Evolutionary conservation across 2,888 invertebrate species (phyloP).

Genomic region (Epiblema foenella): DNA sequence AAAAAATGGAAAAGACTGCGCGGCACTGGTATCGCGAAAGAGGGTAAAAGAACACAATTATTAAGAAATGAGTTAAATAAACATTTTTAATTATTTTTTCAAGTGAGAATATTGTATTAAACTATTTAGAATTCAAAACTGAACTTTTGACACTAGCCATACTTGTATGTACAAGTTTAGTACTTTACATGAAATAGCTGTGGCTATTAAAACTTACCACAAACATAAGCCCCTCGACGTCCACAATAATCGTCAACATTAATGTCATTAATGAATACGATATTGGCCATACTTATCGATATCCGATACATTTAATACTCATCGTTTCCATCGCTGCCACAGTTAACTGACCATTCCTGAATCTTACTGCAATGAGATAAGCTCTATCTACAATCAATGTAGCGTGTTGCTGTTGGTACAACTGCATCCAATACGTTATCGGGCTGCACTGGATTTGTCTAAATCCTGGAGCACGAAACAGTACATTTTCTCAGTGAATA

Average conservation of each 20-base stretch:
- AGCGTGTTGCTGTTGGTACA: conserved; percentile 51
- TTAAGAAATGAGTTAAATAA: too few species aligned
- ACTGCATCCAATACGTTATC: conserved; percentile 78
- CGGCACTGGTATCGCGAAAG: too few species aligned
- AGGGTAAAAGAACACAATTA: too few species aligned
- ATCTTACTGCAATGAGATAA: conserved; percentile 20
- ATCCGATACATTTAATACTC: conserved; percentile 24
- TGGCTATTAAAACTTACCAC: not conserved
- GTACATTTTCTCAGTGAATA: conserved; percentile 60
- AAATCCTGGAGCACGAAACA: conserved; percentile 62
- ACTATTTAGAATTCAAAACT: too few species aligned
- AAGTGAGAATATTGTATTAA: too few species aligned
- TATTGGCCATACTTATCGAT: conserved; percentile 39
- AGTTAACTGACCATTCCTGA: not conserved
- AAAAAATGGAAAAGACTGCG: too few species aligned
- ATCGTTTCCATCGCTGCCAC: conserved; percentile 48
- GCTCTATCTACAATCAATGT: conserved; percentile 5
- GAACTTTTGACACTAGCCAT: too few species aligned
- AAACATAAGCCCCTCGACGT: not conserved
- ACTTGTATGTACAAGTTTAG: too few species aligned
- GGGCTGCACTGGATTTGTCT: conserved; percentile 71
- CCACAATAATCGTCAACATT: conserved; percentile 13
- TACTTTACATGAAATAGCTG: not conserved
- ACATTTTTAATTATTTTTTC: too few species aligned
- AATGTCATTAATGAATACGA: conserved; percentile 16